Conservation (phyloP, 2,113 vertebrate genomes). For the Misgurnus anguillicaudatus region DNA sequence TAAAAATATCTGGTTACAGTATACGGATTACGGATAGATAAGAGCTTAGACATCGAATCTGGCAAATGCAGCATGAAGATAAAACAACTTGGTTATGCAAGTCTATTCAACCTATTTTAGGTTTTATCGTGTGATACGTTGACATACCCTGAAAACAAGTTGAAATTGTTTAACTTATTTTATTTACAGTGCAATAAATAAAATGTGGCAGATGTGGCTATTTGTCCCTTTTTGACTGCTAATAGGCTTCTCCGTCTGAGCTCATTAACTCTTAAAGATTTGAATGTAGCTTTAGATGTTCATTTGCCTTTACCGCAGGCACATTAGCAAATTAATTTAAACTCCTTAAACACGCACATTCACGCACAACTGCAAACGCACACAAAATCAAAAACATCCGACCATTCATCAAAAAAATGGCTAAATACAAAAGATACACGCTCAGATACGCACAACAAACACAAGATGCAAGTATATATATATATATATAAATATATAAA, state of each 20-base stretch:
- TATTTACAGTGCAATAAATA: too few relatives aligned
- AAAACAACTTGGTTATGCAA: too few relatives aligned
- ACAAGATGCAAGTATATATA: not conserved
- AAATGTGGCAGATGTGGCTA: not conserved
- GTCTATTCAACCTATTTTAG: too few relatives aligned
- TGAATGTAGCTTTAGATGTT: constrained; percentile 27
- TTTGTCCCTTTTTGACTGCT: not conserved
- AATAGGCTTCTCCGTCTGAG: not conserved
- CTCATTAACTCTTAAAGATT: constrained; percentile 42
- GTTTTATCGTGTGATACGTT: too few relatives aligned
- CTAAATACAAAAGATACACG: not conserved
- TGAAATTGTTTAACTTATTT: too few relatives aligned
- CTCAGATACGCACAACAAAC: not conserved
- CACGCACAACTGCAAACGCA: constrained; percentile 33
- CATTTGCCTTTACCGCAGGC: not conserved
- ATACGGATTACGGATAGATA: too few relatives aligned
- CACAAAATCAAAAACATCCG: constrained; percentile 16
- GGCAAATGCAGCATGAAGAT: too few relatives aligned
- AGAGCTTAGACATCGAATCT: too few relatives aligned
- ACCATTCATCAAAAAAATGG: not conserved
- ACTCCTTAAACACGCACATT: constrained; percentile 16
- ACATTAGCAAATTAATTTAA: constrained; percentile 39
- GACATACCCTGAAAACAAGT: too few relatives aligned
- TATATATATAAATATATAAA: not conserved
- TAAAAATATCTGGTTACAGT: too few relatives aligned